Evolutionary conservation across 2,888 invertebrate genomes (phyloP), one percentile per base, ranked within the genome.

Genomic region (Diaperis boleti): DNA sequence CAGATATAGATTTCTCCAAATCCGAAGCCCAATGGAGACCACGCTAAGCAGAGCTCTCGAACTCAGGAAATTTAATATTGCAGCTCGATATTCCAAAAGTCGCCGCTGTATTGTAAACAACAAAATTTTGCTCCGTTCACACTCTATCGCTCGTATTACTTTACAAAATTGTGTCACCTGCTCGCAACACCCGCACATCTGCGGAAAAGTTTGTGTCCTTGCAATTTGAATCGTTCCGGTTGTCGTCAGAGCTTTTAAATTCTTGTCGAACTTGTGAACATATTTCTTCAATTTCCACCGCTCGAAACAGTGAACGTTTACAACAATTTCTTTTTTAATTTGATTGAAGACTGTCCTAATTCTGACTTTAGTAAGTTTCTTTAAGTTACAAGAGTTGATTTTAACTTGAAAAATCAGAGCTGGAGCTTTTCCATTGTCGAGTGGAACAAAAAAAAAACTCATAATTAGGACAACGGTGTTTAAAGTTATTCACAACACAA

Each of bases 241-340:
- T 29, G 47, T 18, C 14, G 47, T 22, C 22, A 15, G 56, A 56
- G 49, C 49, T 56, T 56, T 50, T 37, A 56, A 62, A 62, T 49
- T 56, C 62, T 29, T 62, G 62, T 56, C 22, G 29, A 62, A 62
- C 22, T 54, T 55, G 54, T 45, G 44, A 61, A 54, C 61, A 61
- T 31, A 61, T 54, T 52, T 59, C 26, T 22, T 54, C 42, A 54
- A 22, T 41, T 49, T 33, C 22, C n/a, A 37, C 13, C 26, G 33
- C 31, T 55, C 15, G 41, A 20, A 20, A 7, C 14, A 14, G 13
- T 17, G 8, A 55, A 29, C 39, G 37, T 52, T 52, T n/a, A 13
- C 14, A 52, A 22, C 11, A 13, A 39, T 8, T 35, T 56, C 6
- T 33, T 42, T 50, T 39, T 52, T 26, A 39, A 33, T 49, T 49